Evolutionary conservation across 2,888 invertebrate genomes (phyloP).

Genomic region (Brachyptera risi): DNA sequence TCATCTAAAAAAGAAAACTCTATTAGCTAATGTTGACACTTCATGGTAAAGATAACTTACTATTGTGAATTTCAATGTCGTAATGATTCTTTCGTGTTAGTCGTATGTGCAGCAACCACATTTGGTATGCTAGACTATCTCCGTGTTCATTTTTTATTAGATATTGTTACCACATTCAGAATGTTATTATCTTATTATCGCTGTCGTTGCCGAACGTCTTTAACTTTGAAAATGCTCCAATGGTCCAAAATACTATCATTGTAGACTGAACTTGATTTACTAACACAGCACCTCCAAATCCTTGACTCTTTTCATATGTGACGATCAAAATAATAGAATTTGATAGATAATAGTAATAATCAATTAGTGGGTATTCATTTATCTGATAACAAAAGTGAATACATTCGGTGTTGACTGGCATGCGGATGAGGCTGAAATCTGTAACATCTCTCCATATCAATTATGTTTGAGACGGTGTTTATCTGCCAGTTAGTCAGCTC

Average conservation of each 20-base stretch:
- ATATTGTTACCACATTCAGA: neutral
- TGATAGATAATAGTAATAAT: too few species aligned
- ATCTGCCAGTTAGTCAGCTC: too few species aligned
- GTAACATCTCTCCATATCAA: too few species aligned
- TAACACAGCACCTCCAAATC: too few species aligned
- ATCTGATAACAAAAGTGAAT: too few species aligned
- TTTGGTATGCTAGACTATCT: conserved; percentile 2
- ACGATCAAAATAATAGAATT: neutral
- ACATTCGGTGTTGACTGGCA: too few species aligned
- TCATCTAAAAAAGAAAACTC: conserved; percentile 2
- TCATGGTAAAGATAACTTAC: conserved; percentile 12
- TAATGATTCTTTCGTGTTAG: conserved; percentile 11
- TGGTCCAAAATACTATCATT: neutral
- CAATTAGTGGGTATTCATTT: too few species aligned
- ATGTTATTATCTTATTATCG: neutral
- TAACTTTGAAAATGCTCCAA: neutral
- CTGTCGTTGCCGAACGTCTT: neutral
- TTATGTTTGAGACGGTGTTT: too few species aligned
- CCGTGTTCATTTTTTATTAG: neutral
- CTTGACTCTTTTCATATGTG: neutral
- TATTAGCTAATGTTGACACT: conserved; percentile 14
- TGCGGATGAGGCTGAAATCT: too few species aligned
- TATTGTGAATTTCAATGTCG: conserved; percentile 5
- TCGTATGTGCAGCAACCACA: neutral
- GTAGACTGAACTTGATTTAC: neutral